Percentiles rank a stretch among this genome's conserved stretches.
phyloP scores from a whole-genome alignment of 1,140 invertebrate genomes.

The Lerema accius region DNA sequence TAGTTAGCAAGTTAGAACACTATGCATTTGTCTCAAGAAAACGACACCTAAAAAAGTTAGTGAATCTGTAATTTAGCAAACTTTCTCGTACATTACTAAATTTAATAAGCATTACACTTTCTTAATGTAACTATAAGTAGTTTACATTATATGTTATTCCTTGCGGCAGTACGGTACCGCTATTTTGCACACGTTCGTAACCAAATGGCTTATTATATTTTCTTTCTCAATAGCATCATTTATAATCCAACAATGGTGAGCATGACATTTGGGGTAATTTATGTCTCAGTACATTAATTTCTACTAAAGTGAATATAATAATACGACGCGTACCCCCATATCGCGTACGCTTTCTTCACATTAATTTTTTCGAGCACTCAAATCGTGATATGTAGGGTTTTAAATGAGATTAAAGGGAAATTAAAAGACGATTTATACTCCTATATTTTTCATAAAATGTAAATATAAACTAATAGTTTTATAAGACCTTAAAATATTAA shows the following conservation, averaged over 20 bases:
- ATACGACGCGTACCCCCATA: constrained; percentile 8
- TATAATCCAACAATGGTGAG: constrained; percentile 27
- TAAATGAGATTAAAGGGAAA: too few relatives aligned
- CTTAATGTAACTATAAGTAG: neutral
- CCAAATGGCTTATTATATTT: constrained; percentile 19
- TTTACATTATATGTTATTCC: neutral
- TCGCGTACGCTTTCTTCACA: constrained; percentile 17
- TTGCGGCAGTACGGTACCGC: constrained; percentile 18
- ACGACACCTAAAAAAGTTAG: too few relatives aligned
- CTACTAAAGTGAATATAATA: constrained; percentile 33
- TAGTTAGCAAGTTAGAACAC: too few relatives aligned
- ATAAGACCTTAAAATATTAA: too few relatives aligned
- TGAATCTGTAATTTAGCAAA: neutral
- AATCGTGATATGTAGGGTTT: too few relatives aligned
- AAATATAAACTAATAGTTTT: too few relatives aligned
- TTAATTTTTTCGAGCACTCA: too few relatives aligned
- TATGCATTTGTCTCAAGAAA: too few relatives aligned
- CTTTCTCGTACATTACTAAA: neutral
- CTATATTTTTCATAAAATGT: too few relatives aligned
- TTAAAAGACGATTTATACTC: too few relatives aligned
- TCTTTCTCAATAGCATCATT: constrained; percentile 34
- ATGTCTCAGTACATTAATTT: constrained; percentile 33
- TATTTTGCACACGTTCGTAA: constrained; percentile 18
- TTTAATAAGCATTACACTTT: neutral
- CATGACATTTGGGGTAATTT: constrained; percentile 30